Base-by-base conservation (phyloP, 2,113 vertebrate genomes). In the Varanus salvator region DNA sequence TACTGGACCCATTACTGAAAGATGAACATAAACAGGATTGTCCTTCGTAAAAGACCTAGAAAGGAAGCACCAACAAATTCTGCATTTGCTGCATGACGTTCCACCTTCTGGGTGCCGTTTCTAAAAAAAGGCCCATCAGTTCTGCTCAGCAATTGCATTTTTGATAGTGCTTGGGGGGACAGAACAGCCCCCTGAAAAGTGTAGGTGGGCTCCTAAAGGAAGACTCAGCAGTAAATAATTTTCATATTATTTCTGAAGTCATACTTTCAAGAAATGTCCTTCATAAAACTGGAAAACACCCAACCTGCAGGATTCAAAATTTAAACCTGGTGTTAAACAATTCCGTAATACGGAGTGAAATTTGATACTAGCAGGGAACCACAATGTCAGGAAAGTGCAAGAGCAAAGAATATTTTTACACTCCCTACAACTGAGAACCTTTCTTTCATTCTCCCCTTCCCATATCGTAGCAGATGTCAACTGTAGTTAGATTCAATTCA, bases 381-480 rank as follows among this genome's bases (percentile, higher is more conserved):
- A 90, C 54, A 57, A 71, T 75, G 12, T 90, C 93, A 94, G 78
- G 84, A 91, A 91, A 89, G 80, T 1, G 1, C 83, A 95, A 95
- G 95, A 93, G 72, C 48, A 94, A 85, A 75, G 84, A 87, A 74
- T 2, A 91, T 92, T 93, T 94, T 95, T 89, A 95, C 86, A 91
- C 82, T 94, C 91, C 92, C 93, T 71, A 93, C 74, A 96, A 96
- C 80, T 68, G 89, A 0, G 5, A 94, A 80, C 81, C 93, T 89
- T 86, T 82, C 60, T 38, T 75, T 72, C 88, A 78, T 84, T 14
- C 6, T 64, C 71, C 31, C 38, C 38, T 72, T 12, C 29, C 31
- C 88, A 90, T 90, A 84, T 50, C 52, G 87, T 89, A 97, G 91
- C 95, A 97, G 95, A 96, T 96, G 96, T 96, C 97, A 97, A 97